phyloP scores from a whole-genome alignment of 1,140 invertebrate genomes.

The Wiebesia pumilae region DNA sequence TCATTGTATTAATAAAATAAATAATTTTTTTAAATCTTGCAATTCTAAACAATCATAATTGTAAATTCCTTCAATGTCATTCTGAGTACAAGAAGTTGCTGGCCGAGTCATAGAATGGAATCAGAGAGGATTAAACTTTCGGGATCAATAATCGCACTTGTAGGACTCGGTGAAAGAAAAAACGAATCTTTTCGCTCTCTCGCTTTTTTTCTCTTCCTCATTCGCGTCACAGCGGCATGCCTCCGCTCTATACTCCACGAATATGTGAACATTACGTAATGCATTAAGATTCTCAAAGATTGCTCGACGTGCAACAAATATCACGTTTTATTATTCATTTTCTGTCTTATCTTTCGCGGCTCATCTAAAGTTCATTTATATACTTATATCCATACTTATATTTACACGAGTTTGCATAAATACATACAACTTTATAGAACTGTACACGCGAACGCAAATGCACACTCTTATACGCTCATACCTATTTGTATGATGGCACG shows the following conservation, averaged over 20 bases:
- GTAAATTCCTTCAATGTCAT: background rate
- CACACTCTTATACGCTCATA: background rate
- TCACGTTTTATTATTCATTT: slow-evolving; percentile 65
- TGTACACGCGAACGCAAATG: background rate
- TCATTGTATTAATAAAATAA: background rate
- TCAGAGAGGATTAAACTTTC: background rate
- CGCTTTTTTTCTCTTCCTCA: background rate
- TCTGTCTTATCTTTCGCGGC: slow-evolving; percentile 2
- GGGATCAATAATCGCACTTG: background rate
- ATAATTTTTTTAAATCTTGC: background rate
- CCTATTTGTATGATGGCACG: too few species aligned
- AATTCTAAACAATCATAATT: too few species aligned
- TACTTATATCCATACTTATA: background rate
- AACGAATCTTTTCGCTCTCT: background rate
- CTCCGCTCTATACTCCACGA: slow-evolving; percentile 42
- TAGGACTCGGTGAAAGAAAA: background rate
- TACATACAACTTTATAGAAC: background rate
- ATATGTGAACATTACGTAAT: slow-evolving; percentile 65
- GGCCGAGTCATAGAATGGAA: background rate
- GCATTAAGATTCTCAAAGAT: slow-evolving; percentile 63
- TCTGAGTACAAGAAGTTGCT: background rate
- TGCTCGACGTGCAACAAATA: slow-evolving; percentile 62
- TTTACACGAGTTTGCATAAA: background rate
- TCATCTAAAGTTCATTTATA: slow-evolving; percentile 13
- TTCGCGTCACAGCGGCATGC: slow-evolving; percentile 20